A percentile compares a stretch with the other conserved stretches of the same genome.
Evolutionary conservation across 2,797 vertebrate species (phyloP).

Genomic region (Rostrhamus sociabilis): DNA sequence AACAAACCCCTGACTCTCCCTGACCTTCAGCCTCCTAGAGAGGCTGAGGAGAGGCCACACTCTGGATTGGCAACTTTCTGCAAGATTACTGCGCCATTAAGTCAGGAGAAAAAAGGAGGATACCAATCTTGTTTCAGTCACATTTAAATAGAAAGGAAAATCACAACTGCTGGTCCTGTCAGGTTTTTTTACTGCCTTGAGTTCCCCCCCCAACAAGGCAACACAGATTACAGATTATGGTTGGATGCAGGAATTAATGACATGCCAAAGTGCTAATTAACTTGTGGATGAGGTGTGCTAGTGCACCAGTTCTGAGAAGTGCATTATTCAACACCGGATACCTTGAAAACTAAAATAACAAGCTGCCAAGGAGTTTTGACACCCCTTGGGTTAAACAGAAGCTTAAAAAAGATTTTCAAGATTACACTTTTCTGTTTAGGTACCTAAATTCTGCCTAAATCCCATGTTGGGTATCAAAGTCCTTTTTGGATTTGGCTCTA

Average conservation of each 20-base stretch:
- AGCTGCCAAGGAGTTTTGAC: not conserved
- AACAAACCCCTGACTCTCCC: not conserved
- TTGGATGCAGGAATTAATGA: not conserved
- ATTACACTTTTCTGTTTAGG: not conserved
- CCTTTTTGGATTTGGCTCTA: not conserved
- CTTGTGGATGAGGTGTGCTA: not conserved
- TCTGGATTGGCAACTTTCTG: not conserved
- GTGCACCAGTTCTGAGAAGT: not conserved
- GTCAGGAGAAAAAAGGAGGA: not conserved
- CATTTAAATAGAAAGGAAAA: not conserved
- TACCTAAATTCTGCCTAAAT: conserved; percentile 5
- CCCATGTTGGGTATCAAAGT: not conserved
- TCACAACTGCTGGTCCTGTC: not conserved
- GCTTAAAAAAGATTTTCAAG: not conserved
- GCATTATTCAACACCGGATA: not conserved
- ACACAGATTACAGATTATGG: not conserved
- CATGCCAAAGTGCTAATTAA: not conserved
- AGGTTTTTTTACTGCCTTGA: not conserved
- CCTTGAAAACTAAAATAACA: conserved; percentile 32
- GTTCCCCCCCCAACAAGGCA: not conserved
- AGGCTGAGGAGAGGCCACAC: not conserved
- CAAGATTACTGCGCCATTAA: not conserved
- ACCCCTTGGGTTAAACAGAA: not conserved
- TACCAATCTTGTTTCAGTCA: not conserved
- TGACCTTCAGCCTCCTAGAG: not conserved